Evolutionary conservation across 2,797 vertebrate genomes (phyloP).

Genomic region (Xerus rutilus): DNA sequence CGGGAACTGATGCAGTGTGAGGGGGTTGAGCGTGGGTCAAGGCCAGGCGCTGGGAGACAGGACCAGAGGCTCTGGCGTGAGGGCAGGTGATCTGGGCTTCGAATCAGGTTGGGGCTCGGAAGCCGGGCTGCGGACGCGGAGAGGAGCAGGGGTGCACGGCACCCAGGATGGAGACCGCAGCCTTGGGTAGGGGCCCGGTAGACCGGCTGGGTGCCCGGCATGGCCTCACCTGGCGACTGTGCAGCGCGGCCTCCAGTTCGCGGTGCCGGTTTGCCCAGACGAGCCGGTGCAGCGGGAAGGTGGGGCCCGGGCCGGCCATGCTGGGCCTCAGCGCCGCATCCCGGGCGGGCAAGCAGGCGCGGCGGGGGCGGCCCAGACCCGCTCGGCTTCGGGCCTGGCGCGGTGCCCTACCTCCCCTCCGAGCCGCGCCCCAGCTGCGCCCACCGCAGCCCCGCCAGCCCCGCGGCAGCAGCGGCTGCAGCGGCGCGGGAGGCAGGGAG

Average conservation of each 20-base stretch:
- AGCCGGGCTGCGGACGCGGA: not conserved
- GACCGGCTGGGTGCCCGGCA: not conserved
- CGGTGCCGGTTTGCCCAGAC: slow-evolving; percentile 96
- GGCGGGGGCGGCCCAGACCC: slow-evolving; percentile 59
- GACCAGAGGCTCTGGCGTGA: not conserved
- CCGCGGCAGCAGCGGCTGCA: not conserved
- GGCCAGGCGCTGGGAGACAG: not conserved
- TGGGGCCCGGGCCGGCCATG: slow-evolving; percentile 84
- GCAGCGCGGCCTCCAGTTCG: slow-evolving; percentile 94
- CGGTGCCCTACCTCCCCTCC: not conserved
- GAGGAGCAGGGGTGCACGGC: not conserved
- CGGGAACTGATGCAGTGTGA: not conserved
- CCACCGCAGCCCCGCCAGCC: not conserved
- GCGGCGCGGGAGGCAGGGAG: not conserved
- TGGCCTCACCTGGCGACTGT: slow-evolving; percentile 91
- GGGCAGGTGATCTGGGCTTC: slow-evolving; percentile 36
- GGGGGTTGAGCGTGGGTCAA: not conserved
- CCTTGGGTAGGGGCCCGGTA: not conserved
- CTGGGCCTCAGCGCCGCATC: slow-evolving; percentile 80
- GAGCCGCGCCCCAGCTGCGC: not conserved
- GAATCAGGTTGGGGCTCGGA: not conserved
- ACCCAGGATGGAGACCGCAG: not conserved
- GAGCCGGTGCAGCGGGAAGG: slow-evolving; percentile 94
- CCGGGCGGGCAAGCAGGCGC: slow-evolving; percentile 50
- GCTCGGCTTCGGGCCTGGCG: slow-evolving; percentile 55